phyloP scores from a whole-genome alignment of 2,888 invertebrate genomes.

The Leptopterna dolabrata region DNA sequence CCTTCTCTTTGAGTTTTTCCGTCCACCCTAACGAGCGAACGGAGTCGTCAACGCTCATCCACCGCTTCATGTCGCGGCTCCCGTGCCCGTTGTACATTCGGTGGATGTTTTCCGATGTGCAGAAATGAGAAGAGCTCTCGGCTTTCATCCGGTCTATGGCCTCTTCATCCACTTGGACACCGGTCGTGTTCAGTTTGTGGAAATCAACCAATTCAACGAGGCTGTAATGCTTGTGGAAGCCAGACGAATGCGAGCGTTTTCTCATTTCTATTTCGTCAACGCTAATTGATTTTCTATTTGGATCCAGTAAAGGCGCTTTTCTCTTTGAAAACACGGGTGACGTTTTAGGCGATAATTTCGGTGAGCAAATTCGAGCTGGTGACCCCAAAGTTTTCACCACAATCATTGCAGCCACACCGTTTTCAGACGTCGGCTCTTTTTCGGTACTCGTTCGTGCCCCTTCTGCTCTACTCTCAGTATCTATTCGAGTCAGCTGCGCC shows the following conservation, averaged over 20 bases:
- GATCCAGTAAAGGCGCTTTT: constrained; percentile 42
- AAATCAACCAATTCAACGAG: constrained; percentile 59
- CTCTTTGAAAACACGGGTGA: not conserved
- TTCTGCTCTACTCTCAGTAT: not conserved
- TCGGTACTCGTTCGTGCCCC: not conserved
- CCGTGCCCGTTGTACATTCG: constrained; percentile 55
- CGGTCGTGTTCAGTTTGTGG: constrained; percentile 35
- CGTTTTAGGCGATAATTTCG: not conserved
- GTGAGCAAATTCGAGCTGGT: not conserved
- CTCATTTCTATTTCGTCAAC: constrained; percentile 62
- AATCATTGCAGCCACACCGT: not conserved
- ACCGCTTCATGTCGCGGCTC: constrained; percentile 53
- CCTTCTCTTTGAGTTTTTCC: constrained; percentile 57
- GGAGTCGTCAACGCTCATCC: constrained; percentile 61
- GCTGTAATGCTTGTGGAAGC: constrained; percentile 60
- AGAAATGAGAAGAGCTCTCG: constrained; percentile 50
- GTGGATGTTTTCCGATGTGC: constrained; percentile 60
- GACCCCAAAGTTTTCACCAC: not conserved
- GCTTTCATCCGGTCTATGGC: constrained; percentile 37
- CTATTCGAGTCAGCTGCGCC: constrained; percentile 32
- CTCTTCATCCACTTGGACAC: constrained; percentile 16
- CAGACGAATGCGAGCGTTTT: constrained; percentile 49
- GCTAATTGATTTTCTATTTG: constrained; percentile 60
- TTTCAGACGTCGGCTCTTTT: not conserved
- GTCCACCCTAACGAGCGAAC: constrained; percentile 47